A percentile compares a stretch with the other conserved stretches of the same genome.
phyloP scores from a whole-genome alignment of 2,797 vertebrate species.

The Notamacropus eugenii region DNA sequence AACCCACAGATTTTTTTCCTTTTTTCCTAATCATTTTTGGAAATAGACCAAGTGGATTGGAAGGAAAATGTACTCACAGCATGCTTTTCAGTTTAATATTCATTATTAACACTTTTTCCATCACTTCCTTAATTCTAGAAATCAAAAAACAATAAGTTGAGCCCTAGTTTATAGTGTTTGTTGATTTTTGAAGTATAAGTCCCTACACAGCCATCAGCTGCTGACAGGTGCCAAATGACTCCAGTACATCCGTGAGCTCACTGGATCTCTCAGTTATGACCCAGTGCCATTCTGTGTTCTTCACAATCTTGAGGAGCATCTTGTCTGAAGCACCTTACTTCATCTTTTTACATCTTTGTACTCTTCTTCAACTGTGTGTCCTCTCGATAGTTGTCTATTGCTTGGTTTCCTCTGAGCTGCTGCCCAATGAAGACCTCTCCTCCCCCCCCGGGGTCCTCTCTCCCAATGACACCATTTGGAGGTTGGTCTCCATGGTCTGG shows the following conservation, averaged over 20 bases:
- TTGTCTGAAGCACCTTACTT: neutral
- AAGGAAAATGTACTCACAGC: neutral
- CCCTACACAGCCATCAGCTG: neutral
- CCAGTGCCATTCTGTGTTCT: neutral
- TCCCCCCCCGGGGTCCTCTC: neutral
- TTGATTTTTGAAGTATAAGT: neutral
- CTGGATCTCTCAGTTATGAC: neutral
- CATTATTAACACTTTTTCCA: neutral
- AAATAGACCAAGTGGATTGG: neutral
- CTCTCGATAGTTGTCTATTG: neutral
- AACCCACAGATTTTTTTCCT: neutral
- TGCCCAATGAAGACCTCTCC: neutral
- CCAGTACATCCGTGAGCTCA: neutral
- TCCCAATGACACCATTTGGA: neutral
- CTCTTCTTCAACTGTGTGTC: neutral
- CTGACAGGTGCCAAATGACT: neutral
- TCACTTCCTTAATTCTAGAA: neutral
- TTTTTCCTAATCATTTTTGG: neutral
- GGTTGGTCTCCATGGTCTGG: neutral
- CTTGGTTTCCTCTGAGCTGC: neutral
- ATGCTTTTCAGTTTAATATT: neutral
- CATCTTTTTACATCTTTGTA: neutral
- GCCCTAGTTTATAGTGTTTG: neutral
- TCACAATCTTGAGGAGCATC: neutral
- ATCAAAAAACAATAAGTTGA: neutral